Conservation (phyloP, 2,113 vertebrate species). For the Aythya baeri region DNA sequence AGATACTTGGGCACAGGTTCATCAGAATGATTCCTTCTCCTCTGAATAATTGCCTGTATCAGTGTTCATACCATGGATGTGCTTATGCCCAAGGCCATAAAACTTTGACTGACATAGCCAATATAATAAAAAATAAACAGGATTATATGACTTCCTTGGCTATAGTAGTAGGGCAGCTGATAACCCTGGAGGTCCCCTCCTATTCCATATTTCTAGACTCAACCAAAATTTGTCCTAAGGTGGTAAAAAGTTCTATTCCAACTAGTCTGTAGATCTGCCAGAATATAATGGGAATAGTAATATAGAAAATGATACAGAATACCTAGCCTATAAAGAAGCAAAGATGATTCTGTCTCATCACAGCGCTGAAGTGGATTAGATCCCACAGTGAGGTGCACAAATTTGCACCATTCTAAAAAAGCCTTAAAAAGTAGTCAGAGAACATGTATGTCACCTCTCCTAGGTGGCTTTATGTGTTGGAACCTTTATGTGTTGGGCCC, state of each 20-base stretch:
- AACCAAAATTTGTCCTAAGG: neutral
- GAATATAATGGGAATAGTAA: neutral
- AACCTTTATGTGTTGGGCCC: neutral
- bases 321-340: neutral
- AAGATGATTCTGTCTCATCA: neutral
- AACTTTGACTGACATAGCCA: neutral
- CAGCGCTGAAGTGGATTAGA: neutral
- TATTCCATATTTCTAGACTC: neutral
- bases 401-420: neutral
- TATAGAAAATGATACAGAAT: neutral
- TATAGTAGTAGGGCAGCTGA: neutral
- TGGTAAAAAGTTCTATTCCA: neutral
- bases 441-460: neutral
- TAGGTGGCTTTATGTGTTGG: neutral
- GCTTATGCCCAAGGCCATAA: neutral
- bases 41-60: neutral
- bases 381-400: neutral
- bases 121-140: neutral
- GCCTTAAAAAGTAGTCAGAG: neutral
- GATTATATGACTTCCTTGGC: neutral
- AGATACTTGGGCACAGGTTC: neutral
- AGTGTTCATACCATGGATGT: neutral
- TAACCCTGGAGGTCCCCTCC: neutral
- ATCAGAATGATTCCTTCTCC: neutral
- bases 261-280: neutral